Evolutionary conservation across 2,797 vertebrate species (phyloP), one percentile per base, ranked within the genome.

Genomic region (Siniperca undulata): DNA sequence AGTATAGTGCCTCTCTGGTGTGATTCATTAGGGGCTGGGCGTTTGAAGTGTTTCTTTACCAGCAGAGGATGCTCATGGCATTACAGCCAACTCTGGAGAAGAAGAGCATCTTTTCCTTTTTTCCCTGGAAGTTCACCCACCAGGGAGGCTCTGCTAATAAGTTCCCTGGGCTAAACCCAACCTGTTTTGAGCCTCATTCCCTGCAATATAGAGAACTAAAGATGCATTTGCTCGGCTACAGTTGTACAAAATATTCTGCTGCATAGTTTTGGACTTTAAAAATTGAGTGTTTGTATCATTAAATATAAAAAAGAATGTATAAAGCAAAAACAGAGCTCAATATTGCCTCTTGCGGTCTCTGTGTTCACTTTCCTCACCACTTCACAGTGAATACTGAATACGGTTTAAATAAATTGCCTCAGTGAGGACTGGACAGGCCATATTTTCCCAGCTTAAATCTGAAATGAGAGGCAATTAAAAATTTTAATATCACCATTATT

Each of bases 41-140:
- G 78, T 94, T 94, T 94, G 90, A 94, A 91, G 87, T 90, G 75
- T 84, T 77, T 86, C 84, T 86, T 87, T 79, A 91, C 91, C 90
- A 95, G 91, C 80, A 94, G 93, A 94, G 92, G 93, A 92, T 92
- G 94, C 94, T 95, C 86, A 79, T 89, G 90, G 88, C 86, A 77
- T 93, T 92, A 79, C 73, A 88, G 80, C 86, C 83, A 88, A 77
- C 60, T 83, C 73, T 83, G 82, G 72, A 83, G 70, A 84, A 81
- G 69, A 91, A 76, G 36, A 80, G 42, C 52, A 34, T 81, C 60
- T 83, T 74, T 81, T 82, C 69, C 70, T 52, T 75, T 83, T 30
- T 84, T 89, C 88, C 82, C 82, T 88, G 77, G 80, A 90, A 90
- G 83, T 91, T 83, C 71, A 79, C 59, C 88, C 93, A 91, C 87